Evolutionary conservation across 2,113 vertebrate species (phyloP).

Genomic region (Leptobrachium ailaonicum): DNA sequence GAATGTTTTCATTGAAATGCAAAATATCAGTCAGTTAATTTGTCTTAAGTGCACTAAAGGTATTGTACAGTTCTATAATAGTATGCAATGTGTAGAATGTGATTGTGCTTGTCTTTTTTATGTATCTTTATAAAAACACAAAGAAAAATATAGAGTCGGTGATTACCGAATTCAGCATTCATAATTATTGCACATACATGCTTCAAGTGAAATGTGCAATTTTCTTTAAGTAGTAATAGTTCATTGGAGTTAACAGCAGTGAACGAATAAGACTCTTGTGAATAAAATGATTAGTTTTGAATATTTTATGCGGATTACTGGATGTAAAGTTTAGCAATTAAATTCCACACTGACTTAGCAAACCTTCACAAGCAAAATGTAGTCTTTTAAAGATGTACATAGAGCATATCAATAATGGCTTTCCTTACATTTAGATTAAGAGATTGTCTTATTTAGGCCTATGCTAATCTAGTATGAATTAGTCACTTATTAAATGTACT

Average conservation of each 20-base stretch:
- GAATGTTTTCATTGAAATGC: no score
- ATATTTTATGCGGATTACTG: constrained; percentile 34
- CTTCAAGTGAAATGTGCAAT: constrained; percentile 14
- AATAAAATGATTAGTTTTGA: constrained; percentile 30
- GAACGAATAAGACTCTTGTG: constrained; percentile 21
- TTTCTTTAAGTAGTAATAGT: constrained; percentile 21
- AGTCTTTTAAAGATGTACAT: no score
- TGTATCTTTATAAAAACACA: constrained; percentile 20
- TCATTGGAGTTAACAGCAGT: neutral
- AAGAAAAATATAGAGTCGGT: neutral
- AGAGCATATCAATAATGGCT: no score
- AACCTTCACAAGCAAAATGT: no score
- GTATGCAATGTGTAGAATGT: no score
- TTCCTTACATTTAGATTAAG: no score
- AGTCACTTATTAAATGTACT: no score
- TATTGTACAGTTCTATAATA: no score
- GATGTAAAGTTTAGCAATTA: constrained; percentile 26
- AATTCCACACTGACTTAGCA: constrained; percentile 4
- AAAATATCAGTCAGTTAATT: no score
- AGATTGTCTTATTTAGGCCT: no score
- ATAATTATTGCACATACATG: constrained; percentile 33
- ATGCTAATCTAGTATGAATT: no score
- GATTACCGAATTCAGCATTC: constrained; percentile 33
- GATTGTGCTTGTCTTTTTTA: neutral
- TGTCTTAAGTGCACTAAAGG: no score